A percentile compares a stretch with the other conserved stretches of the same genome.
Evolutionary conservation across 1,140 invertebrate species (phyloP).

Genomic region (Sminthurides bifidus): DNA sequence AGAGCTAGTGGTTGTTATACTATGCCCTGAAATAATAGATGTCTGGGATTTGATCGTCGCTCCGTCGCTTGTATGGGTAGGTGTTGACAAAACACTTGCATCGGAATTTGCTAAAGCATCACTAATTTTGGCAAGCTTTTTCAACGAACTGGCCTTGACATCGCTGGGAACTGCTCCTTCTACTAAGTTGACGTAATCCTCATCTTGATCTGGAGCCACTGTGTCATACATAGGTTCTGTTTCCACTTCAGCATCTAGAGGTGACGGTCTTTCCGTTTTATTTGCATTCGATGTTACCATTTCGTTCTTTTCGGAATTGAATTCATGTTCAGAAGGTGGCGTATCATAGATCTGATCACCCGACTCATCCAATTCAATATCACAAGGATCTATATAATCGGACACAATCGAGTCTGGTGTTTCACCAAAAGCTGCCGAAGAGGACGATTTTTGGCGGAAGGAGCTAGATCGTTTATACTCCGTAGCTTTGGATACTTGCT

Average conservation of each 20-base stretch:
- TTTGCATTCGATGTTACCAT: conserved; percentile 14
- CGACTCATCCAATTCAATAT: conserved; percentile 23
- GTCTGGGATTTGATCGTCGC: conserved; percentile 33
- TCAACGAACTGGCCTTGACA: too few species aligned
- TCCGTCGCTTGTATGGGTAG: conserved; percentile 29
- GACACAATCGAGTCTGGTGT: conserved; percentile 16
- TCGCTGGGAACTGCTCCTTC: too few species aligned
- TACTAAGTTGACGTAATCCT: conserved; percentile 50
- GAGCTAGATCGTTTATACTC: conserved; percentile 8
- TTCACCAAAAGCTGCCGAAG: neutral
- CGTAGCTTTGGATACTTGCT: conserved; percentile 11
- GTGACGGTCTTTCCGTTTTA: conserved; percentile 3
- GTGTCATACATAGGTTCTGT: conserved; percentile 32
- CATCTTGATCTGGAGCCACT: conserved; percentile 42
- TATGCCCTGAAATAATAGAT: conserved; percentile 34
- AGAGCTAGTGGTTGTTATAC: conserved; percentile 38
- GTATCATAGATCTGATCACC: conserved; percentile 31
- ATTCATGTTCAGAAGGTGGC: conserved; percentile 24
- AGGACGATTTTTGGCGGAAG: conserved; percentile 18
- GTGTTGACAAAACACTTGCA: too few species aligned
- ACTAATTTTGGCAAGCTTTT: conserved; percentile 35
- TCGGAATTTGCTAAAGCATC: conserved; percentile 16
- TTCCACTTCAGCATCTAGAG: neutral
- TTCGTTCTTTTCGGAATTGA: conserved; percentile 6
- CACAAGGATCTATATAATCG: conserved; percentile 30